Evolutionary conservation across 2,888 invertebrate genomes (phyloP).

Genomic region (Callimorpha dominula): DNA sequence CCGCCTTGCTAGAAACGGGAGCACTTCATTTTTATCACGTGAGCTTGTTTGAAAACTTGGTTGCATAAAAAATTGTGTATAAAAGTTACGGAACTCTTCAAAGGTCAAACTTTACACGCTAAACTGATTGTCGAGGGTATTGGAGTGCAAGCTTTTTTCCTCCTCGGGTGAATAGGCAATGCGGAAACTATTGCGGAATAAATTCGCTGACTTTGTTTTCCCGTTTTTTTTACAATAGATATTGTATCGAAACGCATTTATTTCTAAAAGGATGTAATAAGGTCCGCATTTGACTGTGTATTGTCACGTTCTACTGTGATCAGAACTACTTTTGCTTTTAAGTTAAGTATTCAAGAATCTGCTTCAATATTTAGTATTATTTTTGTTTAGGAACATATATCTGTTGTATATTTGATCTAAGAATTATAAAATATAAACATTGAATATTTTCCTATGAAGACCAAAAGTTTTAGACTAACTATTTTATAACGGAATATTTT

Average conservation of each 20-base stretch:
- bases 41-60: neutral
- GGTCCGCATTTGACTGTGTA: neutral
- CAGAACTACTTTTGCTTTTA: neutral
- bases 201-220: constrained; percentile 15
- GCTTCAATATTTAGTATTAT: no score
- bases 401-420: no score
- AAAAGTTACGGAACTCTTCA: constrained; percentile 21
- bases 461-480: no score
- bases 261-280: neutral
- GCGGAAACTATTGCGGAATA: constrained; percentile 8
- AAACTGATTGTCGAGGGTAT: neutral
- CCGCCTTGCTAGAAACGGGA: no score
- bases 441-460: no score
- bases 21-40: no score
- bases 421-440: no score
- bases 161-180: constrained; percentile 2
- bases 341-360: neutral
- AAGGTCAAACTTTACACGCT: neutral
- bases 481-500: no score
- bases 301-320: neutral
- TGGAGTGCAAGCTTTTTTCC: constrained; percentile 15
- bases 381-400: no score
- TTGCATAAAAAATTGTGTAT: neutral
- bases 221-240: constrained; percentile 11
- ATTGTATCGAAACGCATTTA: constrained; percentile 10